Base-by-base conservation (phyloP, 2,113 vertebrate species). In the Gadus macrocephalus region DNA sequence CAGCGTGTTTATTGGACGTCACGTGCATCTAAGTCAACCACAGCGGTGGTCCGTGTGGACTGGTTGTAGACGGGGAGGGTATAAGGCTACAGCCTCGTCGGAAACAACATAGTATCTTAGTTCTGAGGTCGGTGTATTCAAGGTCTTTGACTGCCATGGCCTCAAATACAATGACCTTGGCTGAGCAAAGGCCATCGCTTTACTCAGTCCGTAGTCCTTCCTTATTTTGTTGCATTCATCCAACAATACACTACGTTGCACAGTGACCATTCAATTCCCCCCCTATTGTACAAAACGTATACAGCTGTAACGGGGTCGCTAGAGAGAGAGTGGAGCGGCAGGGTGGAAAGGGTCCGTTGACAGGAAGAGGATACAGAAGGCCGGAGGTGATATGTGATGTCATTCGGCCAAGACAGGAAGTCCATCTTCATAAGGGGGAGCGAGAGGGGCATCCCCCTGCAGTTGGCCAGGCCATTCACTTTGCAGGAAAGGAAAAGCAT, bases 321-420 rank as follows among this genome's bases (percentile, higher is more conserved):
- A 67, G 76, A 79, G 81, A 83, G 66, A 15, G 53, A 70, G 31
- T 20, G 25, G 78, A 74, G 70, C 28, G 25, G 77, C 73, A 72
- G 76, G 59, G 28, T 49, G 75, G 70, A 59, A 28, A 35, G 61
- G 60, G 80, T 81, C 79, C 77, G 72, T 76, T 78, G 81, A 84
- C 81, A 74, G 86, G 87, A 91, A 83, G 64, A 84, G 90, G 90
- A 91, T 88, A 83, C 89, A 91, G 90, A 91, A 85, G 85, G 85
- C 75, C 49, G 70, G 78, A 68, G 81, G 70, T 86, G 88, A 91
- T 89, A 83, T 16, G 72, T 85, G 84, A 84, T 82, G 84, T 89
- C 88, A 84, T 81, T 81, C 64, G 9, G 60, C 12, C 53, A 38
- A 68, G 67, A 63, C 72, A 89, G 90, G 89, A 90, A 85, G 77